Evolutionary conservation across 2,113 vertebrate species (phyloP).

Genomic region (Myocastor coypus): DNA sequence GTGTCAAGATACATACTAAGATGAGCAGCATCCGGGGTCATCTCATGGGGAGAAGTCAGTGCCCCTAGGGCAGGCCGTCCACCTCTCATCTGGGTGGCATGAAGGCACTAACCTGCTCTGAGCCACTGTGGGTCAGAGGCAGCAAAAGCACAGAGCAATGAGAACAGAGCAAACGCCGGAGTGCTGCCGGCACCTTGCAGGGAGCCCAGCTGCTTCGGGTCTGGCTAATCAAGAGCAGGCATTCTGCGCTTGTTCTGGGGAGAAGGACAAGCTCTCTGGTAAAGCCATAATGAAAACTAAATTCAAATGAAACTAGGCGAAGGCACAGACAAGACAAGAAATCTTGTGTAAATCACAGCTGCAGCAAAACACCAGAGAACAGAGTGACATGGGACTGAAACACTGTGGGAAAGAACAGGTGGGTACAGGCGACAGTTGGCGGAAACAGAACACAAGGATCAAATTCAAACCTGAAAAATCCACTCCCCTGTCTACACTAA

Average conservation of each 20-base stretch:
- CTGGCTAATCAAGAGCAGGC: conserved; percentile 32
- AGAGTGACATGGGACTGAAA: neutral
- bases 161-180: neutral
- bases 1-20: conserved; percentile 7
- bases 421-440: neutral
- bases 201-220: conserved; percentile 27
- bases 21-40: neutral
- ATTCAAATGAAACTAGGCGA: conserved; percentile 37
- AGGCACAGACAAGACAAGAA: conserved; percentile 13
- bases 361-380: neutral
- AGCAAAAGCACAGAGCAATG: neutral
- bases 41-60: neutral
- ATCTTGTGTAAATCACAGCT: neutral
- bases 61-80: neutral
- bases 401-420: neutral
- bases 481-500: neutral
- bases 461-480: neutral
- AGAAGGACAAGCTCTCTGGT: conserved; percentile 46
- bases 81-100: neutral
- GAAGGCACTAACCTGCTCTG: conserved; percentile 35
- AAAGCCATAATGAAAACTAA: conserved; percentile 45
- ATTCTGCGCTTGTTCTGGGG: neutral
- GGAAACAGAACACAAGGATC: neutral
- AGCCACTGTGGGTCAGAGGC: conserved; percentile 24
- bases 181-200: neutral